Percentiles rank a stretch among this genome's conserved stretches.
Conservation (phyloP, 2,888 invertebrate genomes). For the Diaprepes abbreviatus region DNA sequence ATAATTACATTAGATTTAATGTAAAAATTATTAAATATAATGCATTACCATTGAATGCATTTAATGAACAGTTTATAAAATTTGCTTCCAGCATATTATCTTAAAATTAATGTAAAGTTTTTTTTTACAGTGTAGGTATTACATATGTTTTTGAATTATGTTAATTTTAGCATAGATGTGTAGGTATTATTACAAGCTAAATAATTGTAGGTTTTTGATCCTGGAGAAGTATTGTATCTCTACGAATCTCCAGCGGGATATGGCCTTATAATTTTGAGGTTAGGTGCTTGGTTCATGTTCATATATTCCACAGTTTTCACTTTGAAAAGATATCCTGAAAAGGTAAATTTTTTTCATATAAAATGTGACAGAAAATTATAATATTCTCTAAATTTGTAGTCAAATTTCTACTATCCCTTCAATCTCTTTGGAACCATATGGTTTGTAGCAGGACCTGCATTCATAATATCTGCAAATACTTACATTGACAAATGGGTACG, state of each 20-base stretch:
- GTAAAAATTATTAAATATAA: no score
- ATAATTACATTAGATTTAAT: no score
- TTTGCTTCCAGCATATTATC: no score
- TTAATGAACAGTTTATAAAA: no score
- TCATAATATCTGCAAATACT: slow-evolving; percentile 79
- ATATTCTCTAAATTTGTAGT: slow-evolving; percentile 62
- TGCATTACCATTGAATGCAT: no score
- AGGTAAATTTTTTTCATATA: slow-evolving; percentile 66
- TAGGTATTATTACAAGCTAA: no score
- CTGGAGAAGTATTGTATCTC: slow-evolving; percentile 89
- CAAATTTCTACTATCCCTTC: slow-evolving; percentile 86
- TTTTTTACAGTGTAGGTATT: no score
- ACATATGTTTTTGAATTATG: no score
- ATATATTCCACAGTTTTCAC: slow-evolving; percentile 78
- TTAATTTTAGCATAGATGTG: no score
- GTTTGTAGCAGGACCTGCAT: slow-evolving; percentile 87
- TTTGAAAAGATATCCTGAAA: slow-evolving; percentile 86
- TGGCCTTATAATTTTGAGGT: slow-evolving; percentile 80
- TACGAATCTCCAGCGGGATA: slow-evolving; percentile 94
- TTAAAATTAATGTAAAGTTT: no score
- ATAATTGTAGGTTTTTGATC: slow-evolving; percentile 77
- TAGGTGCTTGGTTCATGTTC: slow-evolving; percentile 89
- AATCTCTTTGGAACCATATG: slow-evolving; percentile 74
- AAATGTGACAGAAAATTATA: not conserved
- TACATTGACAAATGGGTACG: slow-evolving; percentile 84